These are phyloP conservation scores for Kryptolebias ocellatus DNA, from an alignment of 2,797 vertebrate species.

Conservation along the genomic window DNA sequence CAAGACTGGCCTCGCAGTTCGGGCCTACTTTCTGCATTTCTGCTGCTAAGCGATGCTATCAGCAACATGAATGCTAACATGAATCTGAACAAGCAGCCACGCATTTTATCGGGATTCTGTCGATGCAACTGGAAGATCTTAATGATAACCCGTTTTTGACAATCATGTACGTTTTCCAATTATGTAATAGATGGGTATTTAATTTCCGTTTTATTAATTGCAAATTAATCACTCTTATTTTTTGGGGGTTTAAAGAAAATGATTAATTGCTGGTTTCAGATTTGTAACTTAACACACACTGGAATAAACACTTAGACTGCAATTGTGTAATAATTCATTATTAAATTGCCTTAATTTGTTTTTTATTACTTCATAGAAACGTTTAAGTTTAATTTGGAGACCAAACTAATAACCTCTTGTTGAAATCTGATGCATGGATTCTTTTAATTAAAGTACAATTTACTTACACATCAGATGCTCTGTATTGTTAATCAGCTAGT, in stretches of 20 bases:
- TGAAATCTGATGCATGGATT: slow-evolving; percentile 6
- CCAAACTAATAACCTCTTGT: neutral
- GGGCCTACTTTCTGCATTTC: slow-evolving; percentile 65
- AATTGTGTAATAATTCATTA: neutral
- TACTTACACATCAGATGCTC: slow-evolving; percentile 8
- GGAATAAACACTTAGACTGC: slow-evolving; percentile 9
- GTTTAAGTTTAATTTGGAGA: neutral
- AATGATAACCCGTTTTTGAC: neutral
- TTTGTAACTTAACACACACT: slow-evolving; percentile 35
- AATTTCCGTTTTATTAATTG: slow-evolving; percentile 22
- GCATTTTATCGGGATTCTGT: slow-evolving; percentile 50
- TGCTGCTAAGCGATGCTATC: slow-evolving; percentile 59
- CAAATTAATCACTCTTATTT: slow-evolving; percentile 24
- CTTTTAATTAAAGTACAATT: slow-evolving; percentile 13
- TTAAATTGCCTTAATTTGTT: neutral
- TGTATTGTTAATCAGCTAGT: neutral
- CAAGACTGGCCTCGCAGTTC: slow-evolving; percentile 37
- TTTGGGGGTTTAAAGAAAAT: slow-evolving; percentile 44
- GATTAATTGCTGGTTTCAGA: slow-evolving; percentile 24
- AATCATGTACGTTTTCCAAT: neutral
- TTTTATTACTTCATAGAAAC: slow-evolving; percentile 24
- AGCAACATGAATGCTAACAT: slow-evolving; percentile 62
- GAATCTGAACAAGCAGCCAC: slow-evolving; percentile 46
- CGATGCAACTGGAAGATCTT: slow-evolving; percentile 6
- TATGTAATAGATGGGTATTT: neutral